Conservation (phyloP, 1,140 invertebrate species). For the Drosophila pallidifrons region DNA sequence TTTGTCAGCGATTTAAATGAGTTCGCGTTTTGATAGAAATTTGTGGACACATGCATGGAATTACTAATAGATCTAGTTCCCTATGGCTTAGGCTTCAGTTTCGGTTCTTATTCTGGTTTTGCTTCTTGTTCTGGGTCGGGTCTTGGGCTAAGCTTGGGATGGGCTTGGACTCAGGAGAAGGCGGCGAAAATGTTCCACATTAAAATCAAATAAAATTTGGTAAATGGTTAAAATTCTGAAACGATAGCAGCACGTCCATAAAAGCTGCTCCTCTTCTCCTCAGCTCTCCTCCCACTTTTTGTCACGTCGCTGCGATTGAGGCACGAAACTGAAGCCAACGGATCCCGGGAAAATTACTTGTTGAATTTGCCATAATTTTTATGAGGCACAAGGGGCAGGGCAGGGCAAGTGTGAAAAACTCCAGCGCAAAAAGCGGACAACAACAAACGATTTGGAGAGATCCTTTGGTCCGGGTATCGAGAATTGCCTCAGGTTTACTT, state of each 20-base stretch:
- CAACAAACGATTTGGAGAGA: slow-evolving; percentile 32
- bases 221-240: slow-evolving; percentile 71
- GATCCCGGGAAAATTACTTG: slow-evolving; percentile 39
- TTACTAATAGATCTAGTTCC: slow-evolving; percentile 28
- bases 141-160: background rate
- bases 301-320: slow-evolving; percentile 52
- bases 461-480: slow-evolving; percentile 43
- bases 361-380: slow-evolving; percentile 67
- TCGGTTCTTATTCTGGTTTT: background rate
- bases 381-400: slow-evolving; percentile 50
- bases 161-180: slow-evolving; percentile 10
- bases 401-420: slow-evolving; percentile 70
- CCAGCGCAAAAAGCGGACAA: slow-evolving; percentile 55
- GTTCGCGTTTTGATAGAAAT: slow-evolving; percentile 79
- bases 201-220: slow-evolving; percentile 76
- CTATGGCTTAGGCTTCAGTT: background rate
- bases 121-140: background rate
- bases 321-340: slow-evolving; percentile 27
- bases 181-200: slow-evolving; percentile 73
- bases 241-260: slow-evolving; percentile 58
- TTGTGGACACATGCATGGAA: slow-evolving; percentile 55
- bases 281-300: background rate
- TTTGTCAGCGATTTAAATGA: slow-evolving; percentile 71
- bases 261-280: slow-evolving; percentile 42
- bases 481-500: slow-evolving; percentile 23